Evolutionary conservation across 2,888 invertebrate species (phyloP), one percentile per base, ranked within the genome.

Genomic region (Trichopria drosophilae): DNA sequence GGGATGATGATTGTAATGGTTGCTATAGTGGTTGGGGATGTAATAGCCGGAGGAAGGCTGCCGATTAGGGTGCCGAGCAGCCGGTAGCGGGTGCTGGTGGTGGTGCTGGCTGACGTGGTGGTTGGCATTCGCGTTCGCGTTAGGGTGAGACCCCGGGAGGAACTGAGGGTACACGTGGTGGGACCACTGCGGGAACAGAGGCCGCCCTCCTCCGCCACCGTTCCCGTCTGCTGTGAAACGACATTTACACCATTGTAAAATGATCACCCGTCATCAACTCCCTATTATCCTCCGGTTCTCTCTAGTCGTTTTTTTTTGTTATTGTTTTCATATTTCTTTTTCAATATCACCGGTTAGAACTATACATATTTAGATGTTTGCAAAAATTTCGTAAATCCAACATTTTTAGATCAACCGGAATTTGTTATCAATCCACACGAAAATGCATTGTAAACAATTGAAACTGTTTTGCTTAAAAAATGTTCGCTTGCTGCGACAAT

Each of bases 101-200:
- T 75, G 77, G 69, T 75, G 77, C 71, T 74, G 76, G 70, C 75
- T 70, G 65, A 68, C 68, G 64, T 74, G 73, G 66, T 79, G 79
- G 72, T 80, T 80, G 64, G 78, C 76, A 66, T 79, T 78, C 66
- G 74, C 73, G 67, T 73, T 76, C 66, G 84, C 83, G 75, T 83
- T 85, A 68, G 90, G 89, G 81, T 91, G 91, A 78, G 90, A 87
- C 77, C 90, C 90, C 72, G 92, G 91, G 78, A 93, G 84, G 82
- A 92, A 93, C 83, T 93, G 92, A 68, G 93, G 92, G 80, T 92
- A 91, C 73, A 93, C 91, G 81, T 92, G 92, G 81, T 92, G 92
- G 68, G 92, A 92, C 92, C 93, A 93, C 82, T 93, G 92, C 66
- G 92, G 92, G 79, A 93, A 93, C 77, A 92, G 83, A 69, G 92